Evolutionary conservation across 2,113 vertebrate species (phyloP).

Genomic region (Sinocyclocheilus rhinocerous): DNA sequence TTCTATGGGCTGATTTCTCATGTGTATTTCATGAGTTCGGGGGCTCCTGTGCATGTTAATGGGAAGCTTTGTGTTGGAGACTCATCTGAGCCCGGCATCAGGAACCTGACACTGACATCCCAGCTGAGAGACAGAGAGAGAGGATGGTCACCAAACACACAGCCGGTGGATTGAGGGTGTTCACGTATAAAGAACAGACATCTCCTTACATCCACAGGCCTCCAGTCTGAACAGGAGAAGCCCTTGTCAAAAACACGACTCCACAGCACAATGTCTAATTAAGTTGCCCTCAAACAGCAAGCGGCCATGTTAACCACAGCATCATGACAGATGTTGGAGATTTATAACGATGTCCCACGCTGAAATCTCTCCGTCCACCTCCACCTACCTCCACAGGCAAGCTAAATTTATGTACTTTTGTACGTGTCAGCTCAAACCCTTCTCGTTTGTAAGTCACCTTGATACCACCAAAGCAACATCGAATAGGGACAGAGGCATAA

Average conservation of each 20-base stretch:
- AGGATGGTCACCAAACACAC: background rate
- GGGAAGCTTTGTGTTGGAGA: constrained; percentile 40
- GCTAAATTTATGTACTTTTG: background rate
- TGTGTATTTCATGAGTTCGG: constrained; percentile 50
- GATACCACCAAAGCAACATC: background rate
- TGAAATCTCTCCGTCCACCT: background rate
- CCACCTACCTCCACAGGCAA: background rate
- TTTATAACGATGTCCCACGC: constrained; percentile 35
- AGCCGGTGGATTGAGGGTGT: background rate
- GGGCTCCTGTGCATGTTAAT: constrained; percentile 39
- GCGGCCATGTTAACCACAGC: constrained; percentile 17
- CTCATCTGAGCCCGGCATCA: constrained; percentile 44
- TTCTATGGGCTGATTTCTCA: background rate
- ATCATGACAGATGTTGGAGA: constrained; percentile 36
- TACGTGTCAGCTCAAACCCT: background rate
- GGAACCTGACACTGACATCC: constrained; percentile 57
- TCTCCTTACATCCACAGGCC: background rate
- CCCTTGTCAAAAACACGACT: background rate
- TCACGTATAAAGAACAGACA: background rate
- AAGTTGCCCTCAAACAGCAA: constrained; percentile 51
- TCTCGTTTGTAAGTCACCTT: background rate
- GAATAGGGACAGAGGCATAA: background rate
- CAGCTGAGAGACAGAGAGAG: constrained; percentile 29
- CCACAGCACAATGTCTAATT: constrained; percentile 50
- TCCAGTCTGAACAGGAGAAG: background rate